Evolutionary conservation across 2,113 vertebrate genomes (phyloP).

Genomic region (Equus quagga): DNA sequence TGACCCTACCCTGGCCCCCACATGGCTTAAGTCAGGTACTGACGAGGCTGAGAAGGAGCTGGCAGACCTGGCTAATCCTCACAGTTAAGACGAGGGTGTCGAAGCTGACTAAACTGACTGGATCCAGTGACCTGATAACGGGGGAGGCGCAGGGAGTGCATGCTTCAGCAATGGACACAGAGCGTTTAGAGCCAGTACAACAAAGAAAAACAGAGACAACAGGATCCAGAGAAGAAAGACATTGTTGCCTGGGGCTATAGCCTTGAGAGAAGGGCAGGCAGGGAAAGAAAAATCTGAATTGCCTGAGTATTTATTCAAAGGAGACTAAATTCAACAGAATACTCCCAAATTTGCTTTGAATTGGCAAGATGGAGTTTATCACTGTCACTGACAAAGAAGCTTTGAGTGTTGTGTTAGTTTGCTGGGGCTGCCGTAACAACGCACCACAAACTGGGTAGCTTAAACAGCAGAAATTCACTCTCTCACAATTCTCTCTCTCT

Average conservation of each 20-base stretch:
- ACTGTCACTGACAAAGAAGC: background rate
- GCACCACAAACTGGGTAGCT: background rate
- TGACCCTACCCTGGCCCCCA: background rate
- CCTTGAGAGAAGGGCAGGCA: background rate
- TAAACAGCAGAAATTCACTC: background rate
- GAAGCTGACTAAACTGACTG: background rate
- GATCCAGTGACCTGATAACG: background rate
- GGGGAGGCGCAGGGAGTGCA: fast-evolving
- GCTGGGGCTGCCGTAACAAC: background rate
- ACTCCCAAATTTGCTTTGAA: constrained; percentile 22
- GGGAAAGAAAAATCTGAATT: background rate
- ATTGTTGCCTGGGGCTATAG: background rate
- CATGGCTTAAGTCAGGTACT: background rate
- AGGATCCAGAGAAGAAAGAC: background rate
- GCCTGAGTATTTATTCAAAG: background rate
- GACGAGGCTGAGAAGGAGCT: background rate
- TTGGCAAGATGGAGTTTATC: constrained; percentile 21
- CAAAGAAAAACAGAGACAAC: background rate
- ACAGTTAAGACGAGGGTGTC: background rate
- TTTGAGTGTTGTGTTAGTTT: background rate
- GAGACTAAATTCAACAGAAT: background rate
- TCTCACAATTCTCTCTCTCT: background rate
- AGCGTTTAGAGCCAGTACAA: background rate
- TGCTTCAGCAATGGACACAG: background rate
- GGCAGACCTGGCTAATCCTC: background rate